A percentile compares a stretch with the other conserved stretches of the same genome.
These are phyloP conservation scores for Natrix natrix DNA, from an alignment of 2,797 vertebrate genomes.

Conservation along the genomic window DNA sequence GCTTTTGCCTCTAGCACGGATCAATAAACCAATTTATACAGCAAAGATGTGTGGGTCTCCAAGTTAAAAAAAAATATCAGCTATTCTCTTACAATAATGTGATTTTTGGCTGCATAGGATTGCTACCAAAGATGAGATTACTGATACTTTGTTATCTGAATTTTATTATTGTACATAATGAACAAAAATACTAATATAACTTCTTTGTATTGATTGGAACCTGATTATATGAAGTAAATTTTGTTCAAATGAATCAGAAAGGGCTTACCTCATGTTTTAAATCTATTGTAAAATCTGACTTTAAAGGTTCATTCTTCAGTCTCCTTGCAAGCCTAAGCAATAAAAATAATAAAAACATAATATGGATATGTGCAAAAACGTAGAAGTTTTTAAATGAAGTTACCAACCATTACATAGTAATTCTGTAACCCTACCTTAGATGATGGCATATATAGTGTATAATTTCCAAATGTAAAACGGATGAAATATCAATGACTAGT, in stretches of 20 bases:
- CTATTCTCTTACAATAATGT: not conserved
- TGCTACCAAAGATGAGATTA: not conserved
- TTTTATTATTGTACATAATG: not conserved
- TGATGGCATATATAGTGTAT: not conserved
- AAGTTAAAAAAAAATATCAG: not conserved
- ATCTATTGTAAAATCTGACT: conserved; percentile 97
- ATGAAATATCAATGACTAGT: not conserved
- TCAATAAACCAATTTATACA: not conserved
- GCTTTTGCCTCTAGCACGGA: not conserved
- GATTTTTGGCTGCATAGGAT: not conserved
- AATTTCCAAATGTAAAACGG: not conserved
- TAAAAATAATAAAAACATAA: conserved; percentile 48
- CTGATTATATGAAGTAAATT: not conserved
- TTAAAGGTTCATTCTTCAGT: conserved; percentile 85
- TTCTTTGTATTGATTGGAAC: not conserved
- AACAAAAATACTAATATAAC: not conserved
- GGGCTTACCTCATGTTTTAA: conserved; percentile 92
- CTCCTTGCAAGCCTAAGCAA: conserved; percentile 83
- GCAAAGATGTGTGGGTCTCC: not conserved
- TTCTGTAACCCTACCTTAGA: not conserved
- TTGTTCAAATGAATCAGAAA: conserved; percentile 16
- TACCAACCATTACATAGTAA: not conserved
- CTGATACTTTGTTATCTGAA: not conserved
- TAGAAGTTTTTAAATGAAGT: not conserved
- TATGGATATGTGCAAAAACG: not conserved